Base-by-base conservation (phyloP, 2,797 vertebrate species). In the Coregonus suidteri region DNA sequence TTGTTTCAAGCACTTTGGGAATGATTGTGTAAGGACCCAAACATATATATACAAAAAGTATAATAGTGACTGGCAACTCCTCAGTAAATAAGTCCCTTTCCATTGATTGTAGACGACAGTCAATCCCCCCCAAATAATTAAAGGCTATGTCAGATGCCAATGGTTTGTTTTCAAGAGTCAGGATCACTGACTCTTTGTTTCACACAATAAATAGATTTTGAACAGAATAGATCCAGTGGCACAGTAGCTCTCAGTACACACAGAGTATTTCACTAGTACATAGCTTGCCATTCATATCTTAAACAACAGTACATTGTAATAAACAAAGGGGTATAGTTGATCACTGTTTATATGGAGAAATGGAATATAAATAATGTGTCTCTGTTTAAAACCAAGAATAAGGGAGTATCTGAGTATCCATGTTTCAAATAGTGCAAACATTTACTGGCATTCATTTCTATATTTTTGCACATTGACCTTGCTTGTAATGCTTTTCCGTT, bases 401-500 rank as follows among this genome's bases (percentile, higher is more conserved):
- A 14, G 30, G 25, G 41, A n/a, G 13, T 72, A 30, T 72, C 14
- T 54, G 6, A 53, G 15, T 6, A 54, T 30, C 11, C n/a, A 11
- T 53, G n/a, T 72, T 54, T 31, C 14, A 72, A 54, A 18, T 31
- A 16, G 13, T 35, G 15, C 25, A 59, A 73, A 56, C 31, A 73
- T 31, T 53, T 16, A 72, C 20, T 72, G n/a, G 15, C 20, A 72
- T 51, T 53, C 13, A 30, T 54, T 31, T 73, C 3, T 18, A 56
- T 70, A 47, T 70, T 67, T 66, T 37, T 67, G 66, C 67, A 68
- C 34, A 53, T 15, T 64, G n/a, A 66, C 20, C 20, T 11, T 73
- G 2, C 37, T 75, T 62, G 74, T 25, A 65, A 65, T 16, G 71
- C 66, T 74, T 51, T 70, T 79, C 66, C 35, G 72, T 52, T 76